phyloP scores from a whole-genome alignment of 2,888 invertebrate genomes.

The Drosophila subquinaria region DNA sequence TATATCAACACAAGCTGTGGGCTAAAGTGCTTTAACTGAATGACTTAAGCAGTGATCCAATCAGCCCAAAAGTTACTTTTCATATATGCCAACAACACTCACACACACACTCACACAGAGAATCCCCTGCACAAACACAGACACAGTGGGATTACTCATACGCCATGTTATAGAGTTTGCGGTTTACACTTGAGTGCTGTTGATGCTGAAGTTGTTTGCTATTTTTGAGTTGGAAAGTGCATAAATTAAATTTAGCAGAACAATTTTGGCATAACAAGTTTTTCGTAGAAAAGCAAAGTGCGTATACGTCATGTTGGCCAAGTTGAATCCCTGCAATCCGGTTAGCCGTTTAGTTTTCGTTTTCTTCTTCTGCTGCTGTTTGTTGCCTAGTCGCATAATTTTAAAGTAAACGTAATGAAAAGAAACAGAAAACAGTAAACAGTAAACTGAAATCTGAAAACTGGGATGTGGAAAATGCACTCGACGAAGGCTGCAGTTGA shows the following conservation, averaged over 20 bases:
- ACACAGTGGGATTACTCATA: constrained; percentile 46
- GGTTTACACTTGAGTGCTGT: constrained; percentile 44
- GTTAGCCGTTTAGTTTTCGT: constrained; percentile 37
- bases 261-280: constrained; percentile 52
- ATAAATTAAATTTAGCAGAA: constrained; percentile 66
- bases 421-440: constrained; percentile 31
- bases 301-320: constrained; percentile 45
- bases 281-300: constrained; percentile 26
- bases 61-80: constrained; percentile 45
- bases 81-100: constrained; percentile 40
- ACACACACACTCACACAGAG: constrained; percentile 10
- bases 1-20: constrained; percentile 31
- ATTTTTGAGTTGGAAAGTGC: constrained; percentile 52
- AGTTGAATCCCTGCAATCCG: constrained; percentile 21
- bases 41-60: constrained; percentile 38
- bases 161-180: constrained; percentile 47
- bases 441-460: constrained; percentile 16
- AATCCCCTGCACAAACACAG: neutral
- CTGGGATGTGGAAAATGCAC: constrained; percentile 18
- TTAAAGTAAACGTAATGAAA: constrained; percentile 43
- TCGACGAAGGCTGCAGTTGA: constrained; percentile 19
- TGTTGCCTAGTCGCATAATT: constrained; percentile 37
- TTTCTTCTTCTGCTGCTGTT: constrained; percentile 14
- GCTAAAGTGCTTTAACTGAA: constrained; percentile 22
- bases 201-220: constrained; percentile 37